phyloP scores from a whole-genome alignment of 2,888 invertebrate genomes.

The Oxytorus armatus region DNA sequence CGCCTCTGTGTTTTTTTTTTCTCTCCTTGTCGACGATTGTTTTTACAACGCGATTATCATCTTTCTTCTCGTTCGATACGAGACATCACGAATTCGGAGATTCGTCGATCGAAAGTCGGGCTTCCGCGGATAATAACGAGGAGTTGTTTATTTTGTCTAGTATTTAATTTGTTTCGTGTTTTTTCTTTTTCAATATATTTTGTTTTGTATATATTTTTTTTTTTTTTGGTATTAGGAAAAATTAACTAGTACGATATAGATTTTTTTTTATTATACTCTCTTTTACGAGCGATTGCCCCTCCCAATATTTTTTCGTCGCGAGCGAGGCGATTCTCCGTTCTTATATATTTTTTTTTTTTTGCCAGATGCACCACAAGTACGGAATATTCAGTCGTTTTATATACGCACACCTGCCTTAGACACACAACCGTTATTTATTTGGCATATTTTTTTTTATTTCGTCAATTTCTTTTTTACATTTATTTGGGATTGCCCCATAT shows the following conservation, averaged over 20 bases:
- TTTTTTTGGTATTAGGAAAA: slow-evolving; percentile 28
- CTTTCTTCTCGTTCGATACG: slow-evolving; percentile 33
- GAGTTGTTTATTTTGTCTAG: slow-evolving; percentile 1
- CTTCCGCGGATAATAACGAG: background rate
- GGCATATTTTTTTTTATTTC: slow-evolving; percentile 53
- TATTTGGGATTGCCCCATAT: slow-evolving; percentile 33
- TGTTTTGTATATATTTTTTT: slow-evolving; percentile 14
- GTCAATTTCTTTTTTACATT: slow-evolving; percentile 39
- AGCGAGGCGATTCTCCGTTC: slow-evolving; percentile 31
- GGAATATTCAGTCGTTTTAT: slow-evolving; percentile 54
- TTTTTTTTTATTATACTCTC: background rate
- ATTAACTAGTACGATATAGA: slow-evolving; percentile 48
- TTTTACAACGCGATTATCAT: slow-evolving; percentile 30
- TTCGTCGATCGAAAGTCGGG: background rate
- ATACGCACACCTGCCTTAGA: slow-evolving; percentile 53
- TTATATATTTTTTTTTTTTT: slow-evolving; percentile 8
- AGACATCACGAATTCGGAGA: background rate
- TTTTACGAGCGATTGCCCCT: slow-evolving; percentile 1
- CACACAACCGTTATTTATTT: slow-evolving; percentile 66
- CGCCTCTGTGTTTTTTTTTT: slow-evolving; percentile 18
- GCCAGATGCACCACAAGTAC: slow-evolving; percentile 38
- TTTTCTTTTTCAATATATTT: slow-evolving; percentile 30
- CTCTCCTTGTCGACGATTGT: slow-evolving; percentile 30
- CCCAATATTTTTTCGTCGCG: slow-evolving; percentile 13
- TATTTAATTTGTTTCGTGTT: slow-evolving; percentile 8